Conservation (phyloP, 2,113 vertebrate genomes). For the Passer montanus region DNA sequence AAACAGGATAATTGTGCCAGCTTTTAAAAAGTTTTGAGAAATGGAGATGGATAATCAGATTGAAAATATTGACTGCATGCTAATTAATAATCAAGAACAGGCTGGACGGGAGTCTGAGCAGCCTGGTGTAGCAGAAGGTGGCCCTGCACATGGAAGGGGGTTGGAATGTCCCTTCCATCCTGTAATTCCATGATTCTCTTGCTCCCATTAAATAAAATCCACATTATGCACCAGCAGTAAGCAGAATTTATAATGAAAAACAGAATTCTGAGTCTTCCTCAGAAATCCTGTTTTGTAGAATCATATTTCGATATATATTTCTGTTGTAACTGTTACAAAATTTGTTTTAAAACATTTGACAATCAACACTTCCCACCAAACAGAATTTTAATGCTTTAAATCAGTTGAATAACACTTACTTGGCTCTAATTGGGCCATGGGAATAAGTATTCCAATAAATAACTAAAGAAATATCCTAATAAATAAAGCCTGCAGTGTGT, state of each 20-base stretch:
- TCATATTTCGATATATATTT: not conserved
- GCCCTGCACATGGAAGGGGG: not conserved
- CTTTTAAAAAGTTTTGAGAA: not conserved
- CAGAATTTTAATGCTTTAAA: not conserved
- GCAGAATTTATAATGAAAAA: not conserved
- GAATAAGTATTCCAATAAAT: not conserved
- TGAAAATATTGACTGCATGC: not conserved
- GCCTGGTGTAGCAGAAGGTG: not conserved
- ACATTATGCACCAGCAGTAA: not conserved
- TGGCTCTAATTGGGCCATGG: not conserved
- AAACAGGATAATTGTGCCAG: not conserved
- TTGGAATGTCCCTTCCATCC: not conserved
- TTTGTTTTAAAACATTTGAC: not conserved
- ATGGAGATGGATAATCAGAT: not conserved
- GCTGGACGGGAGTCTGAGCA: not conserved
- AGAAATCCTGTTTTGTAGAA: not conserved
- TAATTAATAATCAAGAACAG: not conserved
- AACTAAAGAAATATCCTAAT: not conserved
- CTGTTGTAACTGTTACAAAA: not conserved
- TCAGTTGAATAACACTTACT: not conserved
- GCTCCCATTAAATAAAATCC: not conserved
- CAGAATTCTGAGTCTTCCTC: not conserved
- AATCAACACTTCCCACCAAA: not conserved
- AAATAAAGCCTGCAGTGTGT: fast-evolving
- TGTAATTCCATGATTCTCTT: not conserved